phyloP scores from a whole-genome alignment of 2,797 vertebrate species.

The Ataeniobius toweri region DNA sequence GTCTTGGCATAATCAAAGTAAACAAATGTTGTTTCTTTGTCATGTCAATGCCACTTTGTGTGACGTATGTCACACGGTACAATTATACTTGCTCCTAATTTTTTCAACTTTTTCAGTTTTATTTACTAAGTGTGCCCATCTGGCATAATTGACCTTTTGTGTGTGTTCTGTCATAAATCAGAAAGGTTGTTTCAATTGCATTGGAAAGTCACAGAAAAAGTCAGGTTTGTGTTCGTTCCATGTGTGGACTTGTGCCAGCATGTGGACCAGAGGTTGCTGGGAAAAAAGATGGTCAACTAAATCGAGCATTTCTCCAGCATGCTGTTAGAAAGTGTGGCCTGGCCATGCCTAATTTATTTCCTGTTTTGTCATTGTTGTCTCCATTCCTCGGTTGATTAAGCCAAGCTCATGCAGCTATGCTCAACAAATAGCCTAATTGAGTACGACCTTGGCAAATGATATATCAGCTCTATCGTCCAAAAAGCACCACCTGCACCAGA shows the following conservation, averaged over 20 bases:
- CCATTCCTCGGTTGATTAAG: constrained; percentile 83
- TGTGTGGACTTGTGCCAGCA: constrained; percentile 29
- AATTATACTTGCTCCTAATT: constrained; percentile 46
- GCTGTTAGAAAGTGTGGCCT: constrained; percentile 73
- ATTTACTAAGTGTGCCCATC: constrained; percentile 72
- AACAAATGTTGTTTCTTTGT: constrained; percentile 79
- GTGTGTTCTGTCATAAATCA: constrained; percentile 56
- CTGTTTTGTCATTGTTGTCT: constrained; percentile 81
- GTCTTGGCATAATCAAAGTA: constrained; percentile 74
- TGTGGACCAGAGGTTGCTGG: constrained; percentile 53
- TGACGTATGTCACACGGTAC: constrained; percentile 64
- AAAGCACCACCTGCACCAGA: constrained; percentile 80
- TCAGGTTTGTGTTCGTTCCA: constrained; percentile 23
- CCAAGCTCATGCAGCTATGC: constrained; percentile 81
- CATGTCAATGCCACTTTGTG: constrained; percentile 65
- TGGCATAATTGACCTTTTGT: constrained; percentile 76
- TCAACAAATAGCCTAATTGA: constrained; percentile 85
- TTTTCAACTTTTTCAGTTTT: constrained; percentile 48
- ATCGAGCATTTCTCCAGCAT: constrained; percentile 79
- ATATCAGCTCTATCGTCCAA: constrained; percentile 79
- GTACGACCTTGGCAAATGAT: constrained; percentile 85
- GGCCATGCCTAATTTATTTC: constrained; percentile 83
- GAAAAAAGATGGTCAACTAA: constrained; percentile 72
- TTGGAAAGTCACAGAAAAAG: constrained; percentile 57
- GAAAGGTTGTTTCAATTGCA: constrained; percentile 57